Base-by-base conservation (phyloP, 2,888 invertebrate genomes). In the Lepas anatifera region DNA sequence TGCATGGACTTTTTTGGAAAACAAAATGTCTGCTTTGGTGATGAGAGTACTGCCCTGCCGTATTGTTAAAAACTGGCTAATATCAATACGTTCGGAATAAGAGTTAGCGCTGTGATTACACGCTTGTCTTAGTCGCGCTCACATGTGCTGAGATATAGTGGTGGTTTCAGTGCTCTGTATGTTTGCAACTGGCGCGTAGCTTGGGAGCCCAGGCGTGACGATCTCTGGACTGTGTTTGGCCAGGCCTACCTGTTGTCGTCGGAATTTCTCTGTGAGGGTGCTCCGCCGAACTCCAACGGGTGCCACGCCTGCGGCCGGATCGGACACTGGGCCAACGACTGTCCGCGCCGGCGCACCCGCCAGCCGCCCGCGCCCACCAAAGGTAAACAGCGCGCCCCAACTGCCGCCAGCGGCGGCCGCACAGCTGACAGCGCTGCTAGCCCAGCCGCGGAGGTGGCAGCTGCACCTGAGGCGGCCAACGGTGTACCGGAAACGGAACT, bases 251-350 rank as follows among this genome's bases (percentile, higher is more conserved):
- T 79, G 72, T 82, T 83, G 76, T 78, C 81, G 73, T 73, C 75
- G 7, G 72, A 75, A 16, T 73, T 76, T 46, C 75, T 81, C 71
- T 78, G 80, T 25, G 80, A 80, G 48, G 80, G 79, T 73, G 75
- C 77, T 72, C 83, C 82, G 3, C 84, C 84, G 1, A 81, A 81
- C 74, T 83, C 83, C 74, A 77, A 84, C 37, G 81, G 83, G 32
- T 85, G 85, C 75, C 78, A 81, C 27, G 76, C 78, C 25, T 85
- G 85, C 76, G 81, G 81, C 69, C 81, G 81, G 74, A 84, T 84
- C 71, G 84, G 84, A 6, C 85, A 85, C 75, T 78, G 81, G 72
- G 80, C 79, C 8, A 79, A 80, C 69, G 81, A 82, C 52, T 84
- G 84, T 73, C 79, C 80, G 0, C 58, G 32, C 29, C 58, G 58